These are phyloP conservation scores for Gari tellinella DNA, from an alignment of 2,888 invertebrate species.

Conservation along the genomic window DNA sequence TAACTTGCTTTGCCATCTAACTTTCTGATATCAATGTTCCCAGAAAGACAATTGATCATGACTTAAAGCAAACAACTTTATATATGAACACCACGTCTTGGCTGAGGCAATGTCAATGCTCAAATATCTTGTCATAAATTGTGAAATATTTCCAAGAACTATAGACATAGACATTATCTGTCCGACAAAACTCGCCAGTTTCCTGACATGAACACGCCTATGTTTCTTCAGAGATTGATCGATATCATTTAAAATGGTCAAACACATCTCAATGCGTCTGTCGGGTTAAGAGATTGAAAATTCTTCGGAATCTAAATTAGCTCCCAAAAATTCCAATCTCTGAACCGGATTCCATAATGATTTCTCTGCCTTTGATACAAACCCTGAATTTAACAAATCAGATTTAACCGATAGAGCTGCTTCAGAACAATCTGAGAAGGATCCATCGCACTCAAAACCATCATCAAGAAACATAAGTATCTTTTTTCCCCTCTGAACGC, in stretches of 20 bases:
- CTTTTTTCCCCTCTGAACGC: neutral
- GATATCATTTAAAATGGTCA: neutral
- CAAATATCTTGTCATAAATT: slow-evolving; percentile 55
- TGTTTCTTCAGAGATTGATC: neutral
- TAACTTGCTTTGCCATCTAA: slow-evolving; percentile 6
- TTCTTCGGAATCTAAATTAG: slow-evolving; percentile 1
- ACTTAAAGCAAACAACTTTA: slow-evolving; percentile 16
- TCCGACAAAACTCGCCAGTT: slow-evolving; percentile 51
- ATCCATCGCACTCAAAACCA: neutral
- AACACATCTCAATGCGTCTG: neutral
- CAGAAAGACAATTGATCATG: slow-evolving; percentile 10
- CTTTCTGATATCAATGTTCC: slow-evolving; percentile 8
- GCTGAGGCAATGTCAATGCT: slow-evolving; percentile 37
- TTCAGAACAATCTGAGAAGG: too few relatives aligned
- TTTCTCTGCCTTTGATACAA: slow-evolving; percentile 5
- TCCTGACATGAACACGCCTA: slow-evolving; percentile 4
- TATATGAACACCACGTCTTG: slow-evolving; percentile 24
- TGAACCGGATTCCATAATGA: neutral
- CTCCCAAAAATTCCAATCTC: neutral
- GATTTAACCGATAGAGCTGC: neutral
- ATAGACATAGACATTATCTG: slow-evolving; percentile 56
- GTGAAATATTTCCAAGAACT: slow-evolving; percentile 50
- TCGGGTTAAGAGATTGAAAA: neutral
- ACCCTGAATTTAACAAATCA: neutral
- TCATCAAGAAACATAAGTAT: slow-evolving; percentile 1